Conservation (phyloP, 2,888 invertebrate genomes). For the Frankliniella intonsa region DNA sequence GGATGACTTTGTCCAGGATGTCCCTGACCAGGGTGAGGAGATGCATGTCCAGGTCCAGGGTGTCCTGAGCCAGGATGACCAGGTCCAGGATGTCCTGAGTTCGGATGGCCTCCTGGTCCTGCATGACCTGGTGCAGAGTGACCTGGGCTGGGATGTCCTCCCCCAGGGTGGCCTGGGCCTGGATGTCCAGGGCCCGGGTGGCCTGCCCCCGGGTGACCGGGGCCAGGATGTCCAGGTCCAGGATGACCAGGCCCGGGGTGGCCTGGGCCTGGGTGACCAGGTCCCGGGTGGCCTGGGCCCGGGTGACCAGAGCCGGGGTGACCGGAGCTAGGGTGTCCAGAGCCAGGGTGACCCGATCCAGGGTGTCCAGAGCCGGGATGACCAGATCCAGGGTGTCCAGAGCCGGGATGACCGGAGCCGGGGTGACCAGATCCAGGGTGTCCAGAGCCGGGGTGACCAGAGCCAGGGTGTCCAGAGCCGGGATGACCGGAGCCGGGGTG, state of each 20-base stretch:
- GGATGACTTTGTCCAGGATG: slow-evolving; percentile 17
- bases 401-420: neutral
- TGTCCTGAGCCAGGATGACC: slow-evolving; percentile 30
- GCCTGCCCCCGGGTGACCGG: neutral
- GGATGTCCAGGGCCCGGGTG: neutral
- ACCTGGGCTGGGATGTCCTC: neutral
- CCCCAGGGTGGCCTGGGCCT: neutral
- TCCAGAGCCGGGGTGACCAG: neutral
- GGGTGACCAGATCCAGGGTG: neutral
- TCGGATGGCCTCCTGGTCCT: neutral
- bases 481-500: neutral
- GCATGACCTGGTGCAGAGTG: neutral
- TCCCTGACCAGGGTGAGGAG: neutral
- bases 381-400: neutral
- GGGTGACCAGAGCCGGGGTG: neutral
- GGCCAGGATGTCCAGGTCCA: neutral
- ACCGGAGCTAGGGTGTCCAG: neutral
- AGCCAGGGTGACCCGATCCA: neutral
- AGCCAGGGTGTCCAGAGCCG: neutral
- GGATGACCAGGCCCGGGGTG: neutral
- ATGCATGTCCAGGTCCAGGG: slow-evolving; percentile 7
- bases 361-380: neutral
- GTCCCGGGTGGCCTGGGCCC: neutral
- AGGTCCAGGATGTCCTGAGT: slow-evolving; percentile 29
- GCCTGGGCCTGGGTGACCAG: neutral